Evolutionary conservation across 2,888 invertebrate species (phyloP), one percentile per base, ranked within the genome.

Genomic region (Crematogaster levior): DNA sequence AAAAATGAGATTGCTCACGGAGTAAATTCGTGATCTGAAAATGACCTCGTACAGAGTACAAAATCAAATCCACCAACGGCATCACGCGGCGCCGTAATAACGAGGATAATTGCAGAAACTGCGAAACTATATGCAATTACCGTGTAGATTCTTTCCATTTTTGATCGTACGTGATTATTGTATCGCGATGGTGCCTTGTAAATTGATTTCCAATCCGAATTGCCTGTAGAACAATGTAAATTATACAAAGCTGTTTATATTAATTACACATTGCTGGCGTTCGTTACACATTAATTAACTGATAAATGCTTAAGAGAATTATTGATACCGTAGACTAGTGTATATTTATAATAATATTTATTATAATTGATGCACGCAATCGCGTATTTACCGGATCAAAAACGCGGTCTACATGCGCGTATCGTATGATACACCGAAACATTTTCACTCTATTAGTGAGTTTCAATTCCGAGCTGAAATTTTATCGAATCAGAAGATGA

Each of bases 301-400:
- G 34, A 7, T 56, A 56, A 43, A 79, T 24, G 12, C 9, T 4
- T 46, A 48, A 56, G 34, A 34, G 34, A 70, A 79, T 68, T 70
- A 79, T 58, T 75, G 34, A 77, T 24, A 56, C 21, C 21, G 0
- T 65, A 40, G 56, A 12, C 30, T 10, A 40, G 12, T 53, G 27
- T 51, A 5, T 56, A 21, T 68, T 56, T 56, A 43, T 34, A 56
- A 51, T 75, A 53, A 79, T 75, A 75, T 68, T 70, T 70, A 43
- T 30, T 66, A 56, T 68, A 34, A 56, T 18, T 15, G 43, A 40
- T 9, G 15, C 1, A 40, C 53, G 10, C 2, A 68, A n/a, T 68
- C 10, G 43, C 27, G 10, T 9, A 40, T 68, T 77, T 37, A 12
- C 4, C 37, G n/a, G 21, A 68, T 56, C n/a, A 43, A 79, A 77